phyloP scores from a whole-genome alignment of 2,113 vertebrate species.

The Hippocampus guttulatus region DNA sequence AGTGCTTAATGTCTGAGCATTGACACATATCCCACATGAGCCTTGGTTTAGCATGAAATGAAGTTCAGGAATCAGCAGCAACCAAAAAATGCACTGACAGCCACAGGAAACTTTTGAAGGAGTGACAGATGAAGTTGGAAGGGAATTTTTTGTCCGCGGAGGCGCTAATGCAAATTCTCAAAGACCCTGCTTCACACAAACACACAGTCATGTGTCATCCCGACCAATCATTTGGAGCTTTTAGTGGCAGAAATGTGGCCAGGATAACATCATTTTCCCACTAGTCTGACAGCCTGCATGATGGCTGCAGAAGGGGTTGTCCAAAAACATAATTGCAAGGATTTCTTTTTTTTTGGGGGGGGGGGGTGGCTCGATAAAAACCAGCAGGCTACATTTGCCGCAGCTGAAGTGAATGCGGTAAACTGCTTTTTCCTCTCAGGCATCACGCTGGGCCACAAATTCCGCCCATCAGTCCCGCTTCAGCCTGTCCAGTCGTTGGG shows the following conservation, averaged over 20 bases:
- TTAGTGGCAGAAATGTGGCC: conserved; percentile 49
- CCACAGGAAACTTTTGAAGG: conserved; percentile 18
- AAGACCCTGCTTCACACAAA: conserved; percentile 16
- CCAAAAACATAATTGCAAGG: conserved; percentile 48
- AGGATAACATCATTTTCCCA: conserved; percentile 50
- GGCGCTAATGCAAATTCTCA: conserved; percentile 2
- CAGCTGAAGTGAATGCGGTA: conserved; percentile 54
- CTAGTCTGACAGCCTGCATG: conserved; percentile 36
- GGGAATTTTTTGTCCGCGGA: conserved; percentile 5
- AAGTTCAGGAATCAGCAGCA: conserved; percentile 40
- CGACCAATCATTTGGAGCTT: conserved; percentile 51
- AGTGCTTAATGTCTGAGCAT: conserved; percentile 50
- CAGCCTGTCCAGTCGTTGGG: conserved; percentile 33
- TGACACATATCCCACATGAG: conserved; percentile 43
- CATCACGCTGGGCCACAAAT: conserved; percentile 49
- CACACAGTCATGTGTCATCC: conserved; percentile 20
- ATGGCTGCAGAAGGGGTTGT: conserved; percentile 44
- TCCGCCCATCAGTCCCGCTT: conserved; percentile 59
- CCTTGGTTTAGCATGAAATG: conserved; percentile 32
- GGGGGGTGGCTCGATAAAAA: not conserved
- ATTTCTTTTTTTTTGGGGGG: conserved; percentile 41
- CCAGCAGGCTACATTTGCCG: conserved; percentile 14
- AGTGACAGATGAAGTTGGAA: conserved; percentile 4
- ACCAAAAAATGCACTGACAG: conserved; percentile 8
- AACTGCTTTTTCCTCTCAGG: conserved; percentile 51